phyloP scores from a whole-genome alignment of 2,888 invertebrate genomes.

The Cantharis rufa region DNA sequence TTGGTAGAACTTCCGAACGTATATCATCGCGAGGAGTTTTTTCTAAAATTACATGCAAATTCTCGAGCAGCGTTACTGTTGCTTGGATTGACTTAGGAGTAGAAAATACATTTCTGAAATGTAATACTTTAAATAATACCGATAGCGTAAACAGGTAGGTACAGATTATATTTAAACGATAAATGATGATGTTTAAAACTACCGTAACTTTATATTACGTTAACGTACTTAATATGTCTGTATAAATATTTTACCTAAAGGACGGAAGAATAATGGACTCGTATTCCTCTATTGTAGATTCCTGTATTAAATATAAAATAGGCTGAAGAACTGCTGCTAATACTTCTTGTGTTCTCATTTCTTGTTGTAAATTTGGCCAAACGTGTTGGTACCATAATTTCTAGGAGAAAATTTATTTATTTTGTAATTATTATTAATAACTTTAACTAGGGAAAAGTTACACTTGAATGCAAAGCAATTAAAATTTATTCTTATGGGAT shows the following conservation, averaged over 20 bases:
- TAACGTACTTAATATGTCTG: background rate
- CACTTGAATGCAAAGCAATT: background rate
- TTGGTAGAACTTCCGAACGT: slow-evolving; percentile 80
- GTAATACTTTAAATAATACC: background rate
- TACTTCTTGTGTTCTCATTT: slow-evolving; percentile 84
- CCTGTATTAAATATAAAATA: slow-evolving; percentile 80
- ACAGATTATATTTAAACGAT: no score
- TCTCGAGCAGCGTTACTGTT: slow-evolving; percentile 85
- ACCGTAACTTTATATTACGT: no score
- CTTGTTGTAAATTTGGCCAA: slow-evolving; percentile 86
- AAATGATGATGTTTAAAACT: no score
- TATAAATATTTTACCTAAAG: slow-evolving; percentile 69
- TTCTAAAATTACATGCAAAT: slow-evolving; percentile 84
- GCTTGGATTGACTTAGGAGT: slow-evolving; percentile 83
- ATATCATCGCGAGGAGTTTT: slow-evolving; percentile 83
- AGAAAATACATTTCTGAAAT: slow-evolving; percentile 70
- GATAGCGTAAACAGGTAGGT: background rate
- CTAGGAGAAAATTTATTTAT: slow-evolving; percentile 56
- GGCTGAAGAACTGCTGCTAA: slow-evolving; percentile 84
- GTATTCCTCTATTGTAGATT: slow-evolving; percentile 78
- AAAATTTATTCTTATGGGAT: no score
- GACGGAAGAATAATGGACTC: slow-evolving; percentile 80
- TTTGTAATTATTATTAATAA: background rate
- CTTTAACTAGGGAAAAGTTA: background rate
- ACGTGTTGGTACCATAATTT: slow-evolving; percentile 95